Evolutionary conservation across 2,113 vertebrate species (phyloP).

Genomic region (Nothoprocta perdicaria): DNA sequence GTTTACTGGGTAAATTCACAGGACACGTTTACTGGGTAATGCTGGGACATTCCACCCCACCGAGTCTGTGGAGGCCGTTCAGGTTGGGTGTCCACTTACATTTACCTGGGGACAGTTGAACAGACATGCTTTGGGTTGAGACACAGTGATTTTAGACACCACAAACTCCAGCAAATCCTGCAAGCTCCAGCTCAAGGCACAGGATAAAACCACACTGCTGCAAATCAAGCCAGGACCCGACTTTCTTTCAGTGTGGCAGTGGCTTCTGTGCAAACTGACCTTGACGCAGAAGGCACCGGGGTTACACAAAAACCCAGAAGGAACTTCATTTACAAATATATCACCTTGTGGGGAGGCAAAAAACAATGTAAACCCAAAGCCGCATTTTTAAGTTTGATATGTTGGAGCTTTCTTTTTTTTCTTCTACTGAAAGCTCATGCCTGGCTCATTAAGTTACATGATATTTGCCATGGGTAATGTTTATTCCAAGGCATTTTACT

Average conservation of each 20-base stretch:
- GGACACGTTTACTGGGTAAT: not conserved
- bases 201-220: not conserved
- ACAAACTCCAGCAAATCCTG: not conserved
- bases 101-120: not conserved
- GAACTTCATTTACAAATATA: not conserved
- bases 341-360: not conserved
- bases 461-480: slow-evolving; percentile 29
- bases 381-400: not conserved
- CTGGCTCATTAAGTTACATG: slow-evolving; percentile 24
- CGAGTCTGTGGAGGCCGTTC: not conserved
- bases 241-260: not conserved
- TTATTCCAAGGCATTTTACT: slow-evolving; percentile 36
- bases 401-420: not conserved
- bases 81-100: fast-evolving
- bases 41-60: fast-evolving
- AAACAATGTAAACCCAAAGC: not conserved
- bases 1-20: not conserved
- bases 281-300: not conserved
- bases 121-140: not conserved
- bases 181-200: not conserved
- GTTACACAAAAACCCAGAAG: not conserved
- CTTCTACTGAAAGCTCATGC: slow-evolving; percentile 1
- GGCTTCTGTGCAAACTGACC: not conserved
- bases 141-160: not conserved
- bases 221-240: not conserved